Base-by-base conservation (phyloP, 2,113 vertebrate genomes). In the Python bivittatus region DNA sequence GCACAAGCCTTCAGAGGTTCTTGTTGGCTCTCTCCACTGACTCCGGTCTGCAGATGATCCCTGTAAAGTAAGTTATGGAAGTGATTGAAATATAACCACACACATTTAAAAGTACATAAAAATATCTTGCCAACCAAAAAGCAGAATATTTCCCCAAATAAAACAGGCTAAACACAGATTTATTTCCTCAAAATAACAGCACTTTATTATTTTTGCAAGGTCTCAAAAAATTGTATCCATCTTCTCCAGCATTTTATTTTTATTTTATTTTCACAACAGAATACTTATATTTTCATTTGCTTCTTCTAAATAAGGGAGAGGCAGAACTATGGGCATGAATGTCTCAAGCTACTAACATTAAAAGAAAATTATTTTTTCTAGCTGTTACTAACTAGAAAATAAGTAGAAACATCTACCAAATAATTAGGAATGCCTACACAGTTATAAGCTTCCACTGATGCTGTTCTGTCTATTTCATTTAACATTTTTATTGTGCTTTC, bases 1-100 rank as follows among this genome's bases (percentile, higher is more conserved):
- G 87, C 99, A 99, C 2, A 99, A 97, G 38, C 99, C 98, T 44
- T 99, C 99, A 1, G 98, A 96, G 0, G 98, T 99, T 88, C 99
- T 98, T 0, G 98, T 99, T 33, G 99, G 99, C 90, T 99, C 99
- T 88, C 98, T 97, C 99, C 99, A 99, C 91, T 99, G 99, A 95
- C 98, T 99, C 68, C 99, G 98, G 97, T 99, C 99, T 84, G 98
- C 98, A 52, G 99, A 99, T 6, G 99, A 99, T 90, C 99, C 99
- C 99, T 99, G 91, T 7, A 96, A 96, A 84, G 6, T 93, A 93
- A 53, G 93, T 61, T n/a, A 87, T 72, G 6, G 93, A 88, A 97
- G 95, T 0, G 1, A 0, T 86, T 88, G 52, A 42, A 57, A 1
- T 58, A 57, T 38, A 93, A 86, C 12, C 44, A 15, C 1, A 2